Percentiles rank a stretch among this genome's conserved stretches.
These are phyloP conservation scores for Grammomys dolichurus DNA, from an alignment of 2,113 vertebrate species.

Conservation along the genomic window DNA sequence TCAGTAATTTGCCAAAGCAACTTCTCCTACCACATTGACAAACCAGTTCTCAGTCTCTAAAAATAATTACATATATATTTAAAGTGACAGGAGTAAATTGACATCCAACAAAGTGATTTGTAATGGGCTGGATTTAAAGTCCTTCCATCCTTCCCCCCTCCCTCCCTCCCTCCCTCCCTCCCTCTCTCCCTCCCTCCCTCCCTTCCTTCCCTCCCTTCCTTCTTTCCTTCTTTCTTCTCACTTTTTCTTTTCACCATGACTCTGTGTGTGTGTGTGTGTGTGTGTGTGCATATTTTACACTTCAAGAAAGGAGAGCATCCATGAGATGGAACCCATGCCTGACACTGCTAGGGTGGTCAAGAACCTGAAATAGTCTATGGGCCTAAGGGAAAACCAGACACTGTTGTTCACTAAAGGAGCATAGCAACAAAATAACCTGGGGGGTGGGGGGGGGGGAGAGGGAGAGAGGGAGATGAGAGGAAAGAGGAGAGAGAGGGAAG, in stretches of 20 bases:
- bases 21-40: not conserved
- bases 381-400: not conserved
- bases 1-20: not conserved
- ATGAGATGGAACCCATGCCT: not conserved
- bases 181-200: not conserved
- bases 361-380: not conserved
- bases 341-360: not conserved
- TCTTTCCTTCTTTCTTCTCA: not conserved
- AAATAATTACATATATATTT: not conserved
- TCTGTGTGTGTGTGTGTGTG: too few relatives aligned
- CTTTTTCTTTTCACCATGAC: too few relatives aligned
- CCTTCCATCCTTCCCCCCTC: not conserved
- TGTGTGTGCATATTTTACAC: not conserved
- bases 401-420: not conserved
- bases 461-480: too few relatives aligned
- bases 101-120: not conserved
- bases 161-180: not conserved
- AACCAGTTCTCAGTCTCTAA: not conserved
- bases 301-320: not conserved
- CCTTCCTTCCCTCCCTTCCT: not conserved
- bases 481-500: accelerated
- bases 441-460: too few relatives aligned
- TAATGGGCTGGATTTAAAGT: not conserved
- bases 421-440: not conserved
- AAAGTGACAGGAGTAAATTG: not conserved